phyloP scores from a whole-genome alignment of 2,797 vertebrate genomes.

The Acipenser ruthenus region DNA sequence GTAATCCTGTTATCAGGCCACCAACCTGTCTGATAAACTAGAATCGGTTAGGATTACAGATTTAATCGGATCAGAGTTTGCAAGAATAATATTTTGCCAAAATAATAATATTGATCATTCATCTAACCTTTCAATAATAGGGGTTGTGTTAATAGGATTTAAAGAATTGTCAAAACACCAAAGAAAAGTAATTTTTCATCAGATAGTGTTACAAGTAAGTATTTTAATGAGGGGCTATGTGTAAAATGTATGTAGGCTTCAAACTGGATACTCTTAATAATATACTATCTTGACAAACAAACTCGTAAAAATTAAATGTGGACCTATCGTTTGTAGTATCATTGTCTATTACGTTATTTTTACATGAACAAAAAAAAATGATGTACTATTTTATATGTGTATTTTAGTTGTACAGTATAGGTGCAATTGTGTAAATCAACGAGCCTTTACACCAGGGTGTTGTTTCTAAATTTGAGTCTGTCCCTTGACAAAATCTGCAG shows the following conservation, averaged over 20 bases:
- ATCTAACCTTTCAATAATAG: constrained; percentile 21
- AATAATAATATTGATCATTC: constrained; percentile 26
- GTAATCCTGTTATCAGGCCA: constrained; percentile 39
- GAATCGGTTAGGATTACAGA: constrained; percentile 43
- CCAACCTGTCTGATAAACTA: constrained; percentile 26
- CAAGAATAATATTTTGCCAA: constrained; percentile 23
- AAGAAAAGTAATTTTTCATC: constrained; percentile 39
- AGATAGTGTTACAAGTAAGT: constrained; percentile 54
- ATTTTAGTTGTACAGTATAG: too few relatives aligned
- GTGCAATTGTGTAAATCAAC: too few relatives aligned
- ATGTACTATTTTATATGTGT: neutral
- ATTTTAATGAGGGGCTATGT: constrained; percentile 59
- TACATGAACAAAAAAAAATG: neutral
- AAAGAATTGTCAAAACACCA: neutral
- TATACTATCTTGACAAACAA: constrained; percentile 49
- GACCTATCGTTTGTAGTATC: neutral
- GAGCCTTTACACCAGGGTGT: too few relatives aligned
- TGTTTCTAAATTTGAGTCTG: too few relatives aligned
- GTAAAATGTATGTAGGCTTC: constrained; percentile 40
- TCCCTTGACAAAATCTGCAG: too few relatives aligned
- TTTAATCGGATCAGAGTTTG: constrained; percentile 31
- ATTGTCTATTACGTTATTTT: neutral
- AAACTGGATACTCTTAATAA: constrained; percentile 56
- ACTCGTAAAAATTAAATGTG: constrained; percentile 14
- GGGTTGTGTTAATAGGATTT: constrained; percentile 27